These are phyloP conservation scores for Ectobius pallidus DNA, from an alignment of 2,888 invertebrate species.

Conservation along the genomic window DNA sequence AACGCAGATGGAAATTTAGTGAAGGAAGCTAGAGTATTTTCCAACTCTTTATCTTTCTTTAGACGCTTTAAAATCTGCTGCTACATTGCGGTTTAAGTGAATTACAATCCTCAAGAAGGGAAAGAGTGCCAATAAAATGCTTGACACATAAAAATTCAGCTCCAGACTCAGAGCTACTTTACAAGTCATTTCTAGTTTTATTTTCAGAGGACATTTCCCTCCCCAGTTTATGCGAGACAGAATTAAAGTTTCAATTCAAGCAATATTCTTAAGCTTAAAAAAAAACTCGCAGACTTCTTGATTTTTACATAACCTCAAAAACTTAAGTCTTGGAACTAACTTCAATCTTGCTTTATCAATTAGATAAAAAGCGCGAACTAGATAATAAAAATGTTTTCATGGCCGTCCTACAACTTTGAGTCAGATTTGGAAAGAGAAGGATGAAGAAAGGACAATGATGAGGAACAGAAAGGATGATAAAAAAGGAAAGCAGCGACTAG, in stretches of 20 bases:
- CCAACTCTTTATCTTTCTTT: too few species aligned
- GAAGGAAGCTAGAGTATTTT: too few species aligned
- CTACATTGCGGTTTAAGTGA: not conserved
- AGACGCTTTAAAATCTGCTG: not conserved
- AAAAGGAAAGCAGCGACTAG: too few species aligned
- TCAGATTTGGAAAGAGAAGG: too few species aligned
- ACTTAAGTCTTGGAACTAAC: not conserved
- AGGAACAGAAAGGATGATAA: too few species aligned
- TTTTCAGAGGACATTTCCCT: not conserved
- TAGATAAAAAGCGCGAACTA: not conserved
- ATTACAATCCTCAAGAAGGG: not conserved
- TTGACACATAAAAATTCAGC: not conserved
- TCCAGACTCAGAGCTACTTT: not conserved
- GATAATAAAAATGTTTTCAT: constrained; percentile 16
- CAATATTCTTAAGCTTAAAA: not conserved
- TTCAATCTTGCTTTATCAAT: not conserved
- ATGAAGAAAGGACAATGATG: too few species aligned
- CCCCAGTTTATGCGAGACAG: not conserved
- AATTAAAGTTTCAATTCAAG: not conserved
- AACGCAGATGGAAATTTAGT: too few species aligned
- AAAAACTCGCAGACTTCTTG: too few species aligned
- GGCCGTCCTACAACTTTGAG: not conserved
- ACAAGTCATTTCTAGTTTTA: not conserved
- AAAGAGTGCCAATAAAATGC: not conserved
- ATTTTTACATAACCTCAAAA: not conserved